Percentiles rank a stretch among this genome's conserved stretches.
These are phyloP conservation scores for Drosophila hydei DNA, from an alignment of 1,140 invertebrate genomes.

Conservation along the genomic window DNA sequence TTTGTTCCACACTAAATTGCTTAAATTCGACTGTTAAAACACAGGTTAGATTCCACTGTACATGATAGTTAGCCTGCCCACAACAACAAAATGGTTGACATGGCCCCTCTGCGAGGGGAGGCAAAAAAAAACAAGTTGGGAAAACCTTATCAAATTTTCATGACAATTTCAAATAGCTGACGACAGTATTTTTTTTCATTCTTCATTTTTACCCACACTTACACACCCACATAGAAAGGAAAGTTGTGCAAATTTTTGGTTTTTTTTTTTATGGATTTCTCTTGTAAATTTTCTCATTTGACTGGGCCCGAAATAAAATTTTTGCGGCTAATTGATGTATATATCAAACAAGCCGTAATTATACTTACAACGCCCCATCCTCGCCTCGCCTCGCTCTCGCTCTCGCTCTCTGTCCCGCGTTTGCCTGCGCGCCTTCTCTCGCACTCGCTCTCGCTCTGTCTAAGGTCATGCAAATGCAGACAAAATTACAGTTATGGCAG, in stretches of 20 bases:
- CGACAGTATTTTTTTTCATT: slow-evolving; percentile 50
- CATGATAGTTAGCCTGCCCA: slow-evolving; percentile 39
- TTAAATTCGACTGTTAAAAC: slow-evolving; percentile 4
- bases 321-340: slow-evolving; percentile 75
- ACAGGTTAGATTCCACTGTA: neutral
- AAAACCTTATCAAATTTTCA: slow-evolving; percentile 78
- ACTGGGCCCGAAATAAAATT: slow-evolving; percentile 63
- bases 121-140: slow-evolving; percentile 46
- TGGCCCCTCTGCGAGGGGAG: slow-evolving; percentile 3
- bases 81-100: slow-evolving; percentile 43
- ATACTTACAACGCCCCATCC: neutral
- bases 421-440: neutral
- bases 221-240: slow-evolving; percentile 20
- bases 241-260: slow-evolving; percentile 52
- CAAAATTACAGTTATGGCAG: slow-evolving; percentile 56
- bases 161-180: slow-evolving; percentile 78
- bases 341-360: slow-evolving; percentile 62
- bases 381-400: neutral
- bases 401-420: neutral
- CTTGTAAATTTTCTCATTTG: slow-evolving; percentile 64
- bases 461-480: slow-evolving; percentile 17
- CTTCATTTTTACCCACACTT: slow-evolving; percentile 20
- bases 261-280: slow-evolving; percentile 74
- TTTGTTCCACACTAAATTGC: neutral
- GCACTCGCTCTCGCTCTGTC: neutral